Conservation (phyloP, 2,797 vertebrate genomes). For the Characodon lateralis region DNA sequence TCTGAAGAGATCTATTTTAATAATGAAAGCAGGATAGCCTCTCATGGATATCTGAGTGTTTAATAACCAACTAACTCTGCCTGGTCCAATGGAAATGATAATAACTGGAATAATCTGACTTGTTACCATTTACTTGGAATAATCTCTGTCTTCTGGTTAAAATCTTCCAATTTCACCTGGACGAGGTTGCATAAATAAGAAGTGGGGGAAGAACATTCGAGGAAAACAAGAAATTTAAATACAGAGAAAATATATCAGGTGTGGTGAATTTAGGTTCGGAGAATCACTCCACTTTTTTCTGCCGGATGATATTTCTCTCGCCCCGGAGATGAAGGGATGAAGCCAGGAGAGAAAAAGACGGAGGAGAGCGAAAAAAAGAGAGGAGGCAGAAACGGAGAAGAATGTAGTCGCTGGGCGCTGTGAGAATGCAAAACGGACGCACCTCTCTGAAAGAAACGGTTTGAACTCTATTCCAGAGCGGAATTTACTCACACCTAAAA, state of each 20-base stretch:
- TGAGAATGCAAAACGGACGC: constrained; percentile 73
- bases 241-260: neutral
- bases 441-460: constrained; percentile 63
- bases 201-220: neutral
- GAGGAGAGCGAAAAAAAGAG: constrained; percentile 51
- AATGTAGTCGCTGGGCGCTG: constrained; percentile 66
- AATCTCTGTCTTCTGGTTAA: constrained; percentile 39
- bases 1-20: neutral
- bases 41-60: constrained; percentile 17
- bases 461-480: constrained; percentile 54
- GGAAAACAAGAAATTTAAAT: neutral
- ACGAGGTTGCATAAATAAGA: constrained; percentile 14
- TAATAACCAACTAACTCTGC: constrained; percentile 6
- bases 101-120: constrained; percentile 45
- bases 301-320: constrained; percentile 54
- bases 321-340: constrained; percentile 68
- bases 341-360: constrained; percentile 51
- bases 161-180: constrained; percentile 54
- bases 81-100: neutral
- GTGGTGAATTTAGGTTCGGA: constrained; percentile 4
- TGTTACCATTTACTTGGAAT: constrained; percentile 39
- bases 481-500: constrained; percentile 57
- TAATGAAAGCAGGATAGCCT: neutral
- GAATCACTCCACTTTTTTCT: constrained; percentile 25
- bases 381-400: constrained; percentile 53